These are phyloP conservation scores for Caenorhabditis wallacei DNA, from an alignment of 2,888 invertebrate genomes.

Conservation along the genomic window DNA sequence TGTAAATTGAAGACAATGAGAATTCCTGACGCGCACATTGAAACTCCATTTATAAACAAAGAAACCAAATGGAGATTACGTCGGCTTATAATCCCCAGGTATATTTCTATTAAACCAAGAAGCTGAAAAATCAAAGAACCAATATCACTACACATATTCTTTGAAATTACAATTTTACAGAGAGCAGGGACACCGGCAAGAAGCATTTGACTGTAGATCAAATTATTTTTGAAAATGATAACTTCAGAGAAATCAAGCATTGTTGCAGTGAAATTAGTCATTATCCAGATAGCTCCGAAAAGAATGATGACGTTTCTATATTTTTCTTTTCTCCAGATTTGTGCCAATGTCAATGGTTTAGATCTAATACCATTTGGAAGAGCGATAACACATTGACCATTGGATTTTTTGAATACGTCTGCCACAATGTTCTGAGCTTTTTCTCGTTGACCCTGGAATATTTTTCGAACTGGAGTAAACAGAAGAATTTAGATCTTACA, in stretches of 20 bases:
- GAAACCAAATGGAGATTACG: conserved; percentile 61
- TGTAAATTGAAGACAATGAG: conserved; percentile 37
- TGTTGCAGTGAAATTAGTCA: conserved; percentile 63
- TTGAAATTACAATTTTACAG: conserved; percentile 43
- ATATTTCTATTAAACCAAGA: conserved; percentile 55
- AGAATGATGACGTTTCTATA: conserved; percentile 57
- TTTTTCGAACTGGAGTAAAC: background rate
- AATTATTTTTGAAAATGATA: conserved; percentile 37
- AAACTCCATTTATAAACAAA: conserved; percentile 37
- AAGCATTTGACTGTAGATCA: conserved; percentile 61
- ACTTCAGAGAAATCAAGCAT: conserved; percentile 64
- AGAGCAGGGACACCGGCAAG: conserved; percentile 51
- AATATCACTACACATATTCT: background rate
- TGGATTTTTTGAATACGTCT: conserved; percentile 36
- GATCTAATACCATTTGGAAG: conserved; percentile 40
- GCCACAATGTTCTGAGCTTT: conserved; percentile 37
- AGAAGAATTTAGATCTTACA: conserved; percentile 12
- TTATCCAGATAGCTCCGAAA: conserved; percentile 62
- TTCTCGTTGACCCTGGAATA: conserved; percentile 43
- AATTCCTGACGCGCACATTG: conserved; percentile 52
- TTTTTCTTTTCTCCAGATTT: conserved; percentile 59
- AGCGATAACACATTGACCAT: conserved; percentile 47
- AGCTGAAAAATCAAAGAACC: conserved; percentile 34
- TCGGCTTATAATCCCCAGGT: conserved; percentile 53
- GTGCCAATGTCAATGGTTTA: conserved; percentile 39